phyloP scores from a whole-genome alignment of 2,888 invertebrate genomes.

The Cordilura impudica region DNA sequence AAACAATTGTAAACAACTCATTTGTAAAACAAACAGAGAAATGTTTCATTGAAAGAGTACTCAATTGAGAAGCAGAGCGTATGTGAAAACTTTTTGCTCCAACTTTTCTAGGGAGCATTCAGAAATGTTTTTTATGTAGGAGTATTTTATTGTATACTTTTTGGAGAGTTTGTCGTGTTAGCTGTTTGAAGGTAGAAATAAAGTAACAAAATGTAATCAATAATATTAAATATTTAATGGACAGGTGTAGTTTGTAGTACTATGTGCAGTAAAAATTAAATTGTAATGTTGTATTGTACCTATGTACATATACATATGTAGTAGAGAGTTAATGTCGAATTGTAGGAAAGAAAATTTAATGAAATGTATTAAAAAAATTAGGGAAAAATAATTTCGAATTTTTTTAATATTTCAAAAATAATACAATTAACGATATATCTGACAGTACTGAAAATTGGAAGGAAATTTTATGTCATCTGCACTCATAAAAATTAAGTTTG shows the following conservation, averaged over 20 bases:
- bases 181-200: constrained; percentile 23
- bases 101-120: constrained; percentile 32
- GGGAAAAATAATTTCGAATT: no score
- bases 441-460: no score
- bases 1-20: constrained; percentile 42
- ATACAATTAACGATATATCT: no score
- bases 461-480: no score
- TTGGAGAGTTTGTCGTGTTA: constrained; percentile 49
- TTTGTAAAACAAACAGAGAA: constrained; percentile 60
- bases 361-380: background rate
- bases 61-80: no score
- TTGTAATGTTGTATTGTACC: no score
- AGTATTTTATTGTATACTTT: constrained; percentile 22
- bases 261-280: constrained; percentile 33
- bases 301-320: no score
- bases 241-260: constrained; percentile 65
- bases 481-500: no score
- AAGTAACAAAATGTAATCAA: constrained; percentile 72
- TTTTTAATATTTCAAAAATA: no score
- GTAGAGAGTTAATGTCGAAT: background rate
- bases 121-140: constrained; percentile 23
- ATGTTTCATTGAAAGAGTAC: background rate
- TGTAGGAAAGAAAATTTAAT: background rate
- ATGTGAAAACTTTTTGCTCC: constrained; percentile 5
- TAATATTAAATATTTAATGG: constrained; percentile 77